Evolutionary conservation across 2,113 vertebrate species (phyloP), one percentile per base, ranked within the genome.

Genomic region (Equus quagga): DNA sequence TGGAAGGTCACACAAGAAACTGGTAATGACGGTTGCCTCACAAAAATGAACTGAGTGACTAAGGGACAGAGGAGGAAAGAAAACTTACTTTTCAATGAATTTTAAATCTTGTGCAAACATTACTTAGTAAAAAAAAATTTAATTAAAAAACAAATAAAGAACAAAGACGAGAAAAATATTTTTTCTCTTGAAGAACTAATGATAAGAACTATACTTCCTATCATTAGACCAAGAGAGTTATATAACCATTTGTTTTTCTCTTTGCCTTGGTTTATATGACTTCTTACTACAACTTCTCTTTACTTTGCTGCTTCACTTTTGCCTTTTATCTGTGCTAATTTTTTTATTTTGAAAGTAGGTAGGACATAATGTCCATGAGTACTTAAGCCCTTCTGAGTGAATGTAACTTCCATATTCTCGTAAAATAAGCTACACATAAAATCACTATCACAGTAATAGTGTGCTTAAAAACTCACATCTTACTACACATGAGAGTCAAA

Each of bases 351-450:
- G 33, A 56, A 94, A 96, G 60, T 73, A 96, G 65, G 9, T 72
- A 96, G 69, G 0, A 0, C 79, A 91, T 92, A 93, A 49, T 91
- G 97, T 97, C 28, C 85, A 85, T 92, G 10, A 1, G 64, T 97
- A 97, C 92, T 94, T 67, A 69, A 95, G 72, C 11, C 31, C 7
- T 70, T 89, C 64, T 85, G 56, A 95, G 80, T 95, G 31, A 76
- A 62, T 54, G 56, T 49, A 36, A 96, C 46, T 88, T 97, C 98
- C 75, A 67, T 60, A 97, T 56, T 67, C 76, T 91, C 89, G 94
- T 60, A 96, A 97, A 89, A 41, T 82, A 26, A 88, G 89, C 79
- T 97, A 94, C 31, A 81, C 26, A 23, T 72, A 90, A 95, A 97
- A 97, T 81, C 65, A 91, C 13, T 62, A 14, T 60, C 17, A 62